phyloP scores from a whole-genome alignment of 2,797 vertebrate species.

The Synaphobranchus kaupii region DNA sequence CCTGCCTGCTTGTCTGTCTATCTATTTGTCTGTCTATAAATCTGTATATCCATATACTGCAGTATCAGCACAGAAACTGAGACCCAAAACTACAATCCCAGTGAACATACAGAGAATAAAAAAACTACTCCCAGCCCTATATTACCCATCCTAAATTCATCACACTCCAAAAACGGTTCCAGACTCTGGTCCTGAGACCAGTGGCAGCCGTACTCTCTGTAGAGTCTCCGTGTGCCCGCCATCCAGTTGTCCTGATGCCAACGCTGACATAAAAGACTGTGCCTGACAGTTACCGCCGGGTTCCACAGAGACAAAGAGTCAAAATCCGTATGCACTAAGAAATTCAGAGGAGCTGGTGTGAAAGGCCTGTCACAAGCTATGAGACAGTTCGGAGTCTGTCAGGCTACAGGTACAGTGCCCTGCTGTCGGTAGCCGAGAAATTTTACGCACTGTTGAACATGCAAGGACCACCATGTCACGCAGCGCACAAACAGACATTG shows the following conservation, averaged over 20 bases:
- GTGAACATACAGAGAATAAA: neutral
- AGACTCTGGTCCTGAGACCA: neutral
- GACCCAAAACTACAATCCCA: neutral
- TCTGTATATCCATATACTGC: neutral
- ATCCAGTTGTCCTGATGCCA: constrained; percentile 28
- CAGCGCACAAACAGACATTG: constrained; percentile 21
- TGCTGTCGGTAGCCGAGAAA: constrained; percentile 54
- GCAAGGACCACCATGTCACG: constrained; percentile 52
- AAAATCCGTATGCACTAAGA: constrained; percentile 46
- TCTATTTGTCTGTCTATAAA: neutral
- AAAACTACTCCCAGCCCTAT: neutral
- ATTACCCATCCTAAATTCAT: neutral
- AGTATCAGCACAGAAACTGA: neutral
- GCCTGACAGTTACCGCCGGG: constrained; percentile 48
- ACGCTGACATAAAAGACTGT: constrained; percentile 6
- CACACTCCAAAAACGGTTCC: neutral
- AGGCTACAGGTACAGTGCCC: constrained; percentile 56
- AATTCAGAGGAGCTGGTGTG: constrained; percentile 40
- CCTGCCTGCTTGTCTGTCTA: neutral
- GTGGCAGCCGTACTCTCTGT: neutral
- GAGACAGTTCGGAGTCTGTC: constrained; percentile 57
- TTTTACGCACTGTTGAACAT: constrained; percentile 51
- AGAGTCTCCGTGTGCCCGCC: constrained; percentile 9
- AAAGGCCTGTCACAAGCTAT: constrained; percentile 52
- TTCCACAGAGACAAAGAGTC: constrained; percentile 39